Percentiles rank a stretch among this genome's conserved stretches.
Evolutionary conservation across 2,888 invertebrate genomes (phyloP).

Genomic region (Boloria selene): DNA sequence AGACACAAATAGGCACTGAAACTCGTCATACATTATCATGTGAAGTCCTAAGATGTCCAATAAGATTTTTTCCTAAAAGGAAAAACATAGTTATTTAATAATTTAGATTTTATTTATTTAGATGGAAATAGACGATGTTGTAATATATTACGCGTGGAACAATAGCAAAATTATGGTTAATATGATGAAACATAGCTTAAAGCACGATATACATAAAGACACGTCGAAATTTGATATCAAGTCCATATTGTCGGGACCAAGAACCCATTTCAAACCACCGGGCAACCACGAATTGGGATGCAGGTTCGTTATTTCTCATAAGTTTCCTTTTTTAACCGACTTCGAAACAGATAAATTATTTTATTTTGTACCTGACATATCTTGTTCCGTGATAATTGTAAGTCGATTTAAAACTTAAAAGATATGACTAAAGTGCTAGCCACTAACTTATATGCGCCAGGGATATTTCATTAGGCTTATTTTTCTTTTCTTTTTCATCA

Average conservation of each 20-base stretch:
- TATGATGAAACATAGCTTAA: slow-evolving; percentile 34
- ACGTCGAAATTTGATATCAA: slow-evolving; percentile 45
- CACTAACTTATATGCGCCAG: too few species aligned
- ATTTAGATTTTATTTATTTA: not conserved
- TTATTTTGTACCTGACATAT: too few species aligned
- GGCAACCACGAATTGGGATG: slow-evolving; percentile 58
- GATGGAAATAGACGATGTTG: slow-evolving; percentile 2
- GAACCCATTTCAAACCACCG: slow-evolving; percentile 54
- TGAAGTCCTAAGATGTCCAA: too few species aligned
- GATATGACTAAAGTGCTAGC: too few species aligned
- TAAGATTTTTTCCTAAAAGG: too few species aligned
- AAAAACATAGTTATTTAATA: too few species aligned
- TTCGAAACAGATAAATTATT: not conserved
- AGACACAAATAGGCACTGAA: too few species aligned
- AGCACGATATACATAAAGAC: slow-evolving; percentile 58
- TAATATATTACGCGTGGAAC: slow-evolving; percentile 68
- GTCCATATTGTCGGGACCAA: slow-evolving; percentile 56
- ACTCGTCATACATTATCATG: too few species aligned
- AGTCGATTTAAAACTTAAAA: too few species aligned
- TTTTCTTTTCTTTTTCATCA: too few species aligned
- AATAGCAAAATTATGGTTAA: slow-evolving; percentile 67
- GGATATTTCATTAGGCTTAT: too few species aligned
- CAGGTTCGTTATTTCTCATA: slow-evolving; percentile 20
- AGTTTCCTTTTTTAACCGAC: not conserved
- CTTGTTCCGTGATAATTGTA: too few species aligned